phyloP scores from a whole-genome alignment of 2,888 invertebrate species.

The Hedychridium roseum region DNA sequence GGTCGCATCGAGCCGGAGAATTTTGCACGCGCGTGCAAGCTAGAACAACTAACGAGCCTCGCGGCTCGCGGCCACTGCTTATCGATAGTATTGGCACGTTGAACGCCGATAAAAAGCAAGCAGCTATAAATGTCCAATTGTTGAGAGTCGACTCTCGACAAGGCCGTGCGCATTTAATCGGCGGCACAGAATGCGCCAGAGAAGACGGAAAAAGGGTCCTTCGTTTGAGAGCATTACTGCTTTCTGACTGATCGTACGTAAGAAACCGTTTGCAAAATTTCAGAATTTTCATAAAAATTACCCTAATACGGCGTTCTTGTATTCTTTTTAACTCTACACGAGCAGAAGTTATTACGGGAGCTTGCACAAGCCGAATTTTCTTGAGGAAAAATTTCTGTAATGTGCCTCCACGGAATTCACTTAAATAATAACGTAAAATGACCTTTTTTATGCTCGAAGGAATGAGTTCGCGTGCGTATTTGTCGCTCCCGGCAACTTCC shows the following conservation, averaged over 20 bases:
- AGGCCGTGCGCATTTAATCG: neutral
- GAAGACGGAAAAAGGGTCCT: no score
- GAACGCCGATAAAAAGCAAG: constrained; percentile 13
- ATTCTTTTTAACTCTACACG: no score
- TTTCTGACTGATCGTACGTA: no score
- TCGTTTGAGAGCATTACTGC: no score
- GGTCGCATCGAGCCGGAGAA: neutral
- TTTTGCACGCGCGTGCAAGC: neutral
- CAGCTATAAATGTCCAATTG: neutral
- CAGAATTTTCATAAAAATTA: no score
- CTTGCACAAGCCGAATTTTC: no score
- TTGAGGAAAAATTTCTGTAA: neutral
- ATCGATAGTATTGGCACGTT: constrained; percentile 32
- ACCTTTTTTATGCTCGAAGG: constrained; percentile 11
- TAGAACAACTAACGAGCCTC: constrained; percentile 12
- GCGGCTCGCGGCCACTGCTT: constrained; percentile 21
- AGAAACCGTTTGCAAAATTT: no score
- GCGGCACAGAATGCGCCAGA: neutral
- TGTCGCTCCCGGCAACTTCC: constrained; percentile 14
- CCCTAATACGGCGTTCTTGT: no score
- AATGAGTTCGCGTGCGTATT: constrained; percentile 18
- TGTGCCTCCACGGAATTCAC: neutral
- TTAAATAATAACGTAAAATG: neutral
- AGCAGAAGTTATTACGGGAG: no score
- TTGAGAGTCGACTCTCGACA: neutral